Percentiles rank a stretch among this genome's conserved stretches.
Conservation (phyloP, 2,113 vertebrate genomes). For the Phaethon lepturus region DNA sequence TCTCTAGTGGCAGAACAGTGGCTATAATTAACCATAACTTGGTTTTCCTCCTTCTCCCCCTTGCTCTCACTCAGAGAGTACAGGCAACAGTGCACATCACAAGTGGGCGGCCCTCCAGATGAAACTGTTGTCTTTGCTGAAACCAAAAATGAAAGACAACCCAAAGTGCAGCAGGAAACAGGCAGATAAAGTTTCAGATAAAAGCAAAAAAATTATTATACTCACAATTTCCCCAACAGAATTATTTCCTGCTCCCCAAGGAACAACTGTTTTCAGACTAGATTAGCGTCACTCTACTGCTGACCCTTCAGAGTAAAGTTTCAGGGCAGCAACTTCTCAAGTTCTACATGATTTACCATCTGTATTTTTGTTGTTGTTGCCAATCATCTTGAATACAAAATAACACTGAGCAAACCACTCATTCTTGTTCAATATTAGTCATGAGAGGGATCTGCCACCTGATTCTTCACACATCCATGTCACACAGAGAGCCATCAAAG, state of each 20-base stretch:
- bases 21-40: slow-evolving; percentile 14
- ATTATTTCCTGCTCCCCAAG: neutral
- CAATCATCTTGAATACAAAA: neutral
- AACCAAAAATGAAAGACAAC: neutral
- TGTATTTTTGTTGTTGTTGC: neutral
- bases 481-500: neutral
- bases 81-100: neutral
- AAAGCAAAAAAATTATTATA: neutral
- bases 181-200: neutral
- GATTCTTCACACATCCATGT: neutral
- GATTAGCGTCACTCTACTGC: neutral
- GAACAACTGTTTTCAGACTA: slow-evolving; percentile 4
- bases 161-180: neutral
- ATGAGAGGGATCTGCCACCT: neutral
- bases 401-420: neutral
- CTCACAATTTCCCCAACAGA: neutral
- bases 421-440: neutral
- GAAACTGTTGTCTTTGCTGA: neutral
- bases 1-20: neutral
- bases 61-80: neutral
- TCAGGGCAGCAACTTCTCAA: slow-evolving; percentile 1
- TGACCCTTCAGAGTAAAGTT: neutral
- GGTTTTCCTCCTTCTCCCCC: neutral
- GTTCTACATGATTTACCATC: neutral
- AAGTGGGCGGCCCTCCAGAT: neutral